Base-by-base conservation (phyloP, 2,888 invertebrate genomes). In the Eurytoma adleriae region DNA sequence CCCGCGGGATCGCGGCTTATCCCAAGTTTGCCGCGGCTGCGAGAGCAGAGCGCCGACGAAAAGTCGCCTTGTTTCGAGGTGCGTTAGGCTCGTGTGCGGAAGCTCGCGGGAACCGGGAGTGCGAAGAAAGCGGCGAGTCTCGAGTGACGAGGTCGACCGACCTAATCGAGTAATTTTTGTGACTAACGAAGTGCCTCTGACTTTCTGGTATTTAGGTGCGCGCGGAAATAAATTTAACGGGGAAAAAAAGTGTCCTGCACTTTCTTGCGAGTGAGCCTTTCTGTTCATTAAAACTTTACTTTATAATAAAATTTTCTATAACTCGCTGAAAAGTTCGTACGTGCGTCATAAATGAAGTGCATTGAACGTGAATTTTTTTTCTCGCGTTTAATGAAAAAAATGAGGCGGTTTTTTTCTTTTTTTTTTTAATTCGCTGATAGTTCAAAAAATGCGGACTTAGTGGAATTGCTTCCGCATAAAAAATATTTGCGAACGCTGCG, bases 201-300 rank as follows among this genome's bases (percentile, higher is more conserved):
- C 40, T 69, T 69, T 69, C 30, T 67, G 13, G 24, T 54, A 54
- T 52, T 62, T n/a, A 61, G 20, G 52, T 68, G 40, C 24, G 48
- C n/a, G 74, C 2, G 62, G 64, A 30, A 16, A 54, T 66, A 62
- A 66, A 56, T 30, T 62, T 74, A 74, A 48, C 24, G 73, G 73
- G 40, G n/a, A n/a, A 74, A 56, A 66, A 66, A 57, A 24, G 48
- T 64, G 62, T 52, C 18, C 72, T 48, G n/a, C 66, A 67, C 57
- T 57, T 74, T 56, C 59, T 72, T 74, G 62, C 66, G 40, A 74
- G n/a, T 66, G 48, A 74, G 24, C 66, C 16, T 56, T 64, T 27
- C 12, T 66, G 66, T 66, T 73, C 66, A 48, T 67, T 67, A 67
- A 67, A 67, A 75, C 56, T 67, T 59, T 66, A 59, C 64, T 75